Conservation (phyloP, 2,113 vertebrate genomes). For the Petrocephalus microphthalmus region DNA sequence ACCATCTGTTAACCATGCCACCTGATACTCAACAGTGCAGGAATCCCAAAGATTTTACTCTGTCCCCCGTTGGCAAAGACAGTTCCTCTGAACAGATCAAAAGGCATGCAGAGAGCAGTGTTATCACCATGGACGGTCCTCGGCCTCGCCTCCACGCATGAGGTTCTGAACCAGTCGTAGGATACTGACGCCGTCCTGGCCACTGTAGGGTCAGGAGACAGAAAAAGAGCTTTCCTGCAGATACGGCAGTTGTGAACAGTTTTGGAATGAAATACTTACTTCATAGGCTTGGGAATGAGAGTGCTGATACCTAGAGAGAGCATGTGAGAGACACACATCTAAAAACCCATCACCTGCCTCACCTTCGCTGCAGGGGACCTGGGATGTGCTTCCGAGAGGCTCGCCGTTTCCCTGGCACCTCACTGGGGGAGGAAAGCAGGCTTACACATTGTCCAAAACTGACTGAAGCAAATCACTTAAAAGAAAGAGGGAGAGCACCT, state of each 20-base stretch:
- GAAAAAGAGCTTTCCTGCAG: not conserved
- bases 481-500: conserved; percentile 50
- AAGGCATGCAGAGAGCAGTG: not conserved
- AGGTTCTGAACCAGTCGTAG: conserved; percentile 86
- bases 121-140: conserved; percentile 54
- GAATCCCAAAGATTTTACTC: too few relatives aligned
- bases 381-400: conserved; percentile 74
- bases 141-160: conserved; percentile 78
- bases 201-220: conserved; percentile 55
- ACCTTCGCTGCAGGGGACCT: conserved; percentile 90
- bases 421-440: conserved; percentile 57
- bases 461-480: not conserved
- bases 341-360: conserved; percentile 29
- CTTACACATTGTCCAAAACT: not conserved
- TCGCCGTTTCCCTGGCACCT: conserved; percentile 57
- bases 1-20: not conserved
- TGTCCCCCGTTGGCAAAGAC: too few relatives aligned
- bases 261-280: fast-evolving
- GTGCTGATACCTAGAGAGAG: not conserved
- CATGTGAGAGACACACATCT: not conserved
- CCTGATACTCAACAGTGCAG: not conserved
- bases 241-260: not conserved
- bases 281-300: not conserved
- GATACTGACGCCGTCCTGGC: conserved; percentile 80
- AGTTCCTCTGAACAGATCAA: not conserved